These are phyloP conservation scores for Potamarius usumacintae DNA, from an alignment of 2,113 vertebrate genomes.

Conservation along the genomic window DNA sequence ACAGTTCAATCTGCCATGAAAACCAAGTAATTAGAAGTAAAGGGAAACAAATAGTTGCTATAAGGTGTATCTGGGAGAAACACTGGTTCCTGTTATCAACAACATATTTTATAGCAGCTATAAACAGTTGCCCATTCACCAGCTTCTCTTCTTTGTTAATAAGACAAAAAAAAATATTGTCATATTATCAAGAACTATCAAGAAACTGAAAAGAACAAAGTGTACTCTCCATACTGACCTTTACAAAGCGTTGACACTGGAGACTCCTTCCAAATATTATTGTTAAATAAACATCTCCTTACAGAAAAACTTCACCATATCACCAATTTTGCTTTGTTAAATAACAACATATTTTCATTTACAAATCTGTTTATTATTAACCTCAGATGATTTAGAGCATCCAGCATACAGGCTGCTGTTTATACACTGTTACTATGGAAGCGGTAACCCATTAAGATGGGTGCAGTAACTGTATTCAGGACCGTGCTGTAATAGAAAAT, in stretches of 20 bases:
- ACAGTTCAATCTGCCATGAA: not conserved
- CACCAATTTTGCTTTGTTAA: not conserved
- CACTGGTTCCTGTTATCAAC: not conserved
- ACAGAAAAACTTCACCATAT: not conserved
- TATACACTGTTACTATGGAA: not conserved
- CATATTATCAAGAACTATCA: not conserved
- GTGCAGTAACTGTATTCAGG: not conserved
- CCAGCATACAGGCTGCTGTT: not conserved
- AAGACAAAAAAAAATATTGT: not conserved
- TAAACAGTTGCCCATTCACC: not conserved
- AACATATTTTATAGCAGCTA: not conserved
- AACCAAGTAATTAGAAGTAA: slow-evolving; percentile 15
- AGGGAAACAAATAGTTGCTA: not conserved
- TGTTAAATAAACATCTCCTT: not conserved
- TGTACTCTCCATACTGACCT: not conserved
- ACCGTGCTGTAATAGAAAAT: not conserved
- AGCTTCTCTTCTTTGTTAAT: not conserved
- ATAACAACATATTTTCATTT: not conserved
- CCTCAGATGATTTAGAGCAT: not conserved
- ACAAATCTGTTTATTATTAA: not conserved
- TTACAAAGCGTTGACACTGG: not conserved
- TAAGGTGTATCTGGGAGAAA: not conserved
- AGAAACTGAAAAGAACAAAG: not conserved
- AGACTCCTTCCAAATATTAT: not conserved
- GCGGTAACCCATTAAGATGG: not conserved